Conservation (phyloP, 2,888 invertebrate species). For the Orchestes rusci region DNA sequence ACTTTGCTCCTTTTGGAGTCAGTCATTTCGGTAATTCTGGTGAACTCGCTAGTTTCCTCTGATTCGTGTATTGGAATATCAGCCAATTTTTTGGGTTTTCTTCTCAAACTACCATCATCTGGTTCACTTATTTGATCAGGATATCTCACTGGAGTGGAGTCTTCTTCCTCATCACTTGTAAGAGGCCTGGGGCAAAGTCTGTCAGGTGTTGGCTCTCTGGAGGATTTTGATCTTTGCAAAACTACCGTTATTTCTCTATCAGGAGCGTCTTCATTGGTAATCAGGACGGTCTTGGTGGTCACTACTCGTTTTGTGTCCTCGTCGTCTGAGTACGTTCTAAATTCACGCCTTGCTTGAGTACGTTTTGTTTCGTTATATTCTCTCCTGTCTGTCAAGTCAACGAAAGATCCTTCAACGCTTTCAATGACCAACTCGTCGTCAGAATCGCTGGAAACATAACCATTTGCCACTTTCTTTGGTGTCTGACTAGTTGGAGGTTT, state of each 20-base stretch:
- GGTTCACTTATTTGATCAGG: slow-evolving; percentile 71
- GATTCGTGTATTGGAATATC: slow-evolving; percentile 53
- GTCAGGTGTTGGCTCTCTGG: slow-evolving; percentile 68
- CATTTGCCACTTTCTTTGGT: slow-evolving; percentile 24
- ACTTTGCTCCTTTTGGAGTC: slow-evolving; percentile 34
- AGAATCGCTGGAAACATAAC: slow-evolving; percentile 30
- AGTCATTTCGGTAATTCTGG: slow-evolving; percentile 36
- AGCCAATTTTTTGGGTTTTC: slow-evolving; percentile 41
- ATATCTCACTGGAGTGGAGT: slow-evolving; percentile 55
- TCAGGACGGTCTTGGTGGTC: slow-evolving; percentile 49
- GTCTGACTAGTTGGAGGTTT: slow-evolving; percentile 15
- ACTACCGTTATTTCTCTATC: slow-evolving; percentile 60
- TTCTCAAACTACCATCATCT: slow-evolving; percentile 52
- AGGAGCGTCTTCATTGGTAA: slow-evolving; percentile 40
- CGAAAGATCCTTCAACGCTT: slow-evolving; percentile 27
- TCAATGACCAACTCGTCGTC: slow-evolving; percentile 34
- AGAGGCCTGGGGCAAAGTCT: slow-evolving; percentile 61
- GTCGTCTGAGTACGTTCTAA: slow-evolving; percentile 12
- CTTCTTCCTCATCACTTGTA: slow-evolving; percentile 48
- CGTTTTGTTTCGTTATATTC: slow-evolving; percentile 5
- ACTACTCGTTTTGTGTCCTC: slow-evolving; percentile 42
- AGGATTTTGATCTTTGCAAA: slow-evolving; percentile 65
- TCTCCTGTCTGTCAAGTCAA: slow-evolving; percentile 27
- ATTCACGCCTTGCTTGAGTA: too few relatives aligned
- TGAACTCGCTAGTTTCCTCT: slow-evolving; percentile 52